A percentile compares a stretch with the other conserved stretches of the same genome.
Conservation (phyloP, 64 coral and sea anemone species). For the Actinia equina region DNA sequence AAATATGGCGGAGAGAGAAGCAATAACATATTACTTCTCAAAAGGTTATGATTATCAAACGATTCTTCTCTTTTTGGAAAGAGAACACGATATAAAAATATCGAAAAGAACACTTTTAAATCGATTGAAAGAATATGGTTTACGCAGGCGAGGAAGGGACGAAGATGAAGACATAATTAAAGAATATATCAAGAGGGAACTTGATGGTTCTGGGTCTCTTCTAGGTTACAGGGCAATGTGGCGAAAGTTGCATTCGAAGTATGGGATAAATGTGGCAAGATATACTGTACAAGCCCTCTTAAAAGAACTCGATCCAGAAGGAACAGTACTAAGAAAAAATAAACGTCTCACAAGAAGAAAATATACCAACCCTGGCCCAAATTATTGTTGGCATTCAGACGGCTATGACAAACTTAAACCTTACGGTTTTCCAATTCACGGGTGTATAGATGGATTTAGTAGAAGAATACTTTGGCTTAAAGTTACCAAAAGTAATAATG, state of each 20-base stretch:
- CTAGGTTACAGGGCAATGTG: slow-evolving; percentile 25
- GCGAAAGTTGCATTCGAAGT: slow-evolving; percentile 14
- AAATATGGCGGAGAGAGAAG: not conserved
- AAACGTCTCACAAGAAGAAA: slow-evolving; percentile 33
- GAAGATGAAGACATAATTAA: slow-evolving; percentile 21
- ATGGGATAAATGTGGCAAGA: slow-evolving; percentile 26
- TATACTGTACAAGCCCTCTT: slow-evolving; percentile 1
- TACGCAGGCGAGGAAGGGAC: slow-evolving; percentile 3
- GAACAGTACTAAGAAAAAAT: slow-evolving; percentile 24
- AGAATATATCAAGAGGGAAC: slow-evolving; percentile 1
- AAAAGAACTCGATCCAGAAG: slow-evolving; percentile 35
- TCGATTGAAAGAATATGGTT: not conserved
- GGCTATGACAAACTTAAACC: slow-evolving; percentile 51
- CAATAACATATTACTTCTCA: too few species aligned
- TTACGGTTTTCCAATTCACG: slow-evolving; percentile 27
- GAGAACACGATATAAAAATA: slow-evolving; percentile 25
- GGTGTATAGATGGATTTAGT: slow-evolving; percentile 13
- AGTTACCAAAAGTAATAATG: slow-evolving; percentile 36
- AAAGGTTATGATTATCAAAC: not conserved
- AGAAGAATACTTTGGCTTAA: slow-evolving; percentile 45
- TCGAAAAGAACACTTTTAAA: slow-evolving; percentile 31
- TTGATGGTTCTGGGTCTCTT: slow-evolving; percentile 7
- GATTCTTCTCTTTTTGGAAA: slow-evolving; percentile 17
- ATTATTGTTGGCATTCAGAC: slow-evolving; percentile 48
- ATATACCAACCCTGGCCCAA: slow-evolving; percentile 40